Conservation (phyloP, 2,113 vertebrate genomes). For the Catharus bicknelli region DNA sequence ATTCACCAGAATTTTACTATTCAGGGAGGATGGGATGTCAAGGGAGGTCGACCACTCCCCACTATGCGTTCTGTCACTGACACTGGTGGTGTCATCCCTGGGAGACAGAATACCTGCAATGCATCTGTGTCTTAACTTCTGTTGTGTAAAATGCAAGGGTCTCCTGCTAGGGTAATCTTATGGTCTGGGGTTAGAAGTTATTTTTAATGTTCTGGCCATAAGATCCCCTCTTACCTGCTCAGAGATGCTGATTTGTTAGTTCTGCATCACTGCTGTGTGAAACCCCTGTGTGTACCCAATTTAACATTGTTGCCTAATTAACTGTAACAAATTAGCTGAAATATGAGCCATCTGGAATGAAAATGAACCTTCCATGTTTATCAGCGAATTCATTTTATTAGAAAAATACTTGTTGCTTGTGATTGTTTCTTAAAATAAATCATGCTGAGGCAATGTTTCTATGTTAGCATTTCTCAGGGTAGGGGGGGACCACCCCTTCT, state of each 20-base stretch:
- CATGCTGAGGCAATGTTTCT: neutral
- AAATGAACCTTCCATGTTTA: slow-evolving; percentile 55
- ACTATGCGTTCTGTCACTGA: neutral
- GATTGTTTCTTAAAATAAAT: slow-evolving; percentile 50
- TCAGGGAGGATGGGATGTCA: neutral
- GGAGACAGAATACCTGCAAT: neutral
- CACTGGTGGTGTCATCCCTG: neutral
- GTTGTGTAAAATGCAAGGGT: neutral
- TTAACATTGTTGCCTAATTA: slow-evolving; percentile 65
- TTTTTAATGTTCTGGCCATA: neutral
- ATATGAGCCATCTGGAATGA: slow-evolving; percentile 72
- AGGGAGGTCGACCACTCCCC: neutral
- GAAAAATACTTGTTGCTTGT: slow-evolving; percentile 38
- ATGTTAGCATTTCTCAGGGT: neutral
- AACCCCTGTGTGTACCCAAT: slow-evolving; percentile 23
- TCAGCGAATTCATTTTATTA: slow-evolving; percentile 41
- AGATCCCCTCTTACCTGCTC: neutral
- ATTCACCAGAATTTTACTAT: neutral
- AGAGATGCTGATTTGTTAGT: neutral
- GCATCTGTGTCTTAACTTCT: neutral
- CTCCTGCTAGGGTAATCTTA: neutral
- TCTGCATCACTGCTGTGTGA: neutral
- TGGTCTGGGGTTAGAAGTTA: neutral
- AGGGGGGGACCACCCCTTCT: neutral
- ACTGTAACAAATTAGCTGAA: slow-evolving; percentile 72